Percentiles rank a stretch among this genome's conserved stretches.
Conservation (phyloP, 1,140 invertebrate genomes). For the Sipha flava region DNA sequence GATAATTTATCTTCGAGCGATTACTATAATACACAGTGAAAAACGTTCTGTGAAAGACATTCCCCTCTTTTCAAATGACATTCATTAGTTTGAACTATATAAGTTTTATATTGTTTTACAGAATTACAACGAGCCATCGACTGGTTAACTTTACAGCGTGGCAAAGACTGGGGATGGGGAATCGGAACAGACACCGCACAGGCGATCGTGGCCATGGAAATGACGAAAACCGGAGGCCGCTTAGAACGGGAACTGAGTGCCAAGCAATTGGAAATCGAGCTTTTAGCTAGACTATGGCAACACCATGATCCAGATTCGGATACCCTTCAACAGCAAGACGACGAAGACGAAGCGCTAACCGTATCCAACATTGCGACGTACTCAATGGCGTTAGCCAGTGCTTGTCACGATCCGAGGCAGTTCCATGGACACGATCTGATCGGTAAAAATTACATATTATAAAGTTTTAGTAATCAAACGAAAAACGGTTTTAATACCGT, state of each 20-base stretch:
- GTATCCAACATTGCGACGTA: slow-evolving; percentile 63
- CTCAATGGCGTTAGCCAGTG: slow-evolving; percentile 61
- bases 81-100: too few relatives aligned
- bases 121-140: slow-evolving; percentile 36
- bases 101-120: background rate
- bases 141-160: slow-evolving; percentile 36
- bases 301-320: slow-evolving; percentile 46
- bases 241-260: slow-evolving; percentile 66
- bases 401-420: slow-evolving; percentile 70
- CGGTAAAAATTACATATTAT: slow-evolving; percentile 43
- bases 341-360: slow-evolving; percentile 53
- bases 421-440: slow-evolving; percentile 74
- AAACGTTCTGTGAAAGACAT: too few relatives aligned
- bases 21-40: too few relatives aligned
- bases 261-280: slow-evolving; percentile 75
- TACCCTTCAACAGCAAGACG: slow-evolving; percentile 16
- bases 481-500: too few relatives aligned
- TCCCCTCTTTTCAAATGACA: too few relatives aligned
- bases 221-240: slow-evolving; percentile 37
- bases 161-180: slow-evolving; percentile 37
- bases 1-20: too few relatives aligned
- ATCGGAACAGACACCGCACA: slow-evolving; percentile 36
- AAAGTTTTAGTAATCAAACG: too few relatives aligned
- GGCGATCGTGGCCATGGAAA: slow-evolving; percentile 36
- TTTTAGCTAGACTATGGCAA: slow-evolving; percentile 68